Evolutionary conservation across 2,888 invertebrate genomes (phyloP), one percentile per base, ranked within the genome.

Genomic region (Clusia tigrina): DNA sequence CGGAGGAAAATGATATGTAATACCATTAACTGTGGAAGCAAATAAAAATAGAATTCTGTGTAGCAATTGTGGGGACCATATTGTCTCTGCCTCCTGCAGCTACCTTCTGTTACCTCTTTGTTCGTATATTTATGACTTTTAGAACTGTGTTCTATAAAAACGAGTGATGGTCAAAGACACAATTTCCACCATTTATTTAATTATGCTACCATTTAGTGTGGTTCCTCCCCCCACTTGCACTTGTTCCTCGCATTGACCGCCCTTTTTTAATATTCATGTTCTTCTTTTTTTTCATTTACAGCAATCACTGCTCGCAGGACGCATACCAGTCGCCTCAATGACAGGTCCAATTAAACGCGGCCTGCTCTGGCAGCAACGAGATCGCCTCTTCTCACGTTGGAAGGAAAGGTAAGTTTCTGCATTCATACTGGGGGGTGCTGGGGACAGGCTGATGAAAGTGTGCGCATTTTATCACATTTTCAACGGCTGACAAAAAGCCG

Each of bases 331-430:
- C 81, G 85, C 82, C 74, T 82, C 84, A 65, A 83, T 83, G 82
- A 83, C 83, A 66, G 87, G 88, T 72, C 88, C 88, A 67, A 87
- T 89, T 76, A 89, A 89, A 79, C 86, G 87, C 62, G 89, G 89
- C 64, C 84, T 89, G 54, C 82, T 89, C 63, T 88, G 88, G 87
- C 88, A 89, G 78, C 89, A 89, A 75, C 81, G 89, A 64, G 89
- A 89, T 78, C 86, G 87, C 69, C 81, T 89, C 59, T 89, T 88
- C 82, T 88, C 88, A 63, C 82, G 89, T 66, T 89, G 89, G 89
- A 89, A 89, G 79, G 89, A 89, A 77, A 84, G 89, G 75, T 83
- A 70, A 74, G 76, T 69, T 38, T 32, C 12, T 20, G n/a, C 32
- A 32, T n/a, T n/a, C n/a, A n/a, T 9, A 32, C 32, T 9, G 12